phyloP scores from a whole-genome alignment of 2,113 vertebrate species.

The Bos javanicus region DNA sequence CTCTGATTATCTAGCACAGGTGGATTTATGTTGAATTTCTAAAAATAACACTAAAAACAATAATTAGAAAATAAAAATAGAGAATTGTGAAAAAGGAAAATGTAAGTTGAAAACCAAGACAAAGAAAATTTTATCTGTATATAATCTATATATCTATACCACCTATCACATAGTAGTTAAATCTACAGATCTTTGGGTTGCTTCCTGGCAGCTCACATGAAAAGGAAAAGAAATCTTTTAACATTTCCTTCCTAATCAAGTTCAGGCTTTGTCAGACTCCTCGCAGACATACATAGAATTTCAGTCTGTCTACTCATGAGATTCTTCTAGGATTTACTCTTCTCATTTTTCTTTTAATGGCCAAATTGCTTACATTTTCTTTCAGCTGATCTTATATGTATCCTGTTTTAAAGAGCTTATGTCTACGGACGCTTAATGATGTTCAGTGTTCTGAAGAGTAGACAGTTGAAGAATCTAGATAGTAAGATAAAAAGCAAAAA shows the following conservation, averaged over 20 bases:
- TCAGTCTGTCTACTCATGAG: not conserved
- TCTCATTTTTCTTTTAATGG: not conserved
- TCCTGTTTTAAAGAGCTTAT: not conserved
- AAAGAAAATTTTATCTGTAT: not conserved
- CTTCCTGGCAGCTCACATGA: not conserved
- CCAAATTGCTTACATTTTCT: not conserved
- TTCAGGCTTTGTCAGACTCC: not conserved
- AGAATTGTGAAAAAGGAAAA: not conserved
- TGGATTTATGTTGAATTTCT: not conserved
- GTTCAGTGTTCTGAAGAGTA: not conserved
- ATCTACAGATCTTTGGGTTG: not conserved
- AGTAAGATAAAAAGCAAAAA: not conserved
- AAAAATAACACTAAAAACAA: not conserved
- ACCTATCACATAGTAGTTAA: not conserved
- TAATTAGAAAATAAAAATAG: not conserved
- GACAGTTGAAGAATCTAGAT: not conserved
- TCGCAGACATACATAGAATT: not conserved
- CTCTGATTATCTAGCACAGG: not conserved
- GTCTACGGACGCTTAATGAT: not conserved
- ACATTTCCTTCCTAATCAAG: not conserved
- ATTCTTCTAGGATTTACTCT: not conserved
- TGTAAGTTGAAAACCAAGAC: not conserved
- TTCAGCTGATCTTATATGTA: not conserved
- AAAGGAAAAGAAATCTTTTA: not conserved
- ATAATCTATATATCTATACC: not conserved